These are phyloP conservation scores for Amazona vittata DNA, from an alignment of 2,113 vertebrate species.

Conservation along the genomic window DNA sequence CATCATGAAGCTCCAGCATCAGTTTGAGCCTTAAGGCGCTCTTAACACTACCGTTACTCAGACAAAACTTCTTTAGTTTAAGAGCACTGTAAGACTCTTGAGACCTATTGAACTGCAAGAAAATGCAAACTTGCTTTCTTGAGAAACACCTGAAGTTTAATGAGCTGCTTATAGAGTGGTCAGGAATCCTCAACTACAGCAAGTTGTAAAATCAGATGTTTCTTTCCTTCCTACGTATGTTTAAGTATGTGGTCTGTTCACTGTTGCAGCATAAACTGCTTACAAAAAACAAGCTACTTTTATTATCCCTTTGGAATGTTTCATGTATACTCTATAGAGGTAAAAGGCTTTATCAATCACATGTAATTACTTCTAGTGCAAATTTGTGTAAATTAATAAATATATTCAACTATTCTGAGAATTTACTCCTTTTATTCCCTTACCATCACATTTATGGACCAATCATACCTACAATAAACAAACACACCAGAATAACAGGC, in stretches of 20 bases:
- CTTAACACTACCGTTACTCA: background rate
- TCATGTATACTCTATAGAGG: background rate
- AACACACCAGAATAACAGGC: background rate
- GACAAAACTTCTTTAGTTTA: background rate
- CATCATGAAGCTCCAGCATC: background rate
- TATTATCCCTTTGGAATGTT: background rate
- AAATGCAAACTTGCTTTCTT: background rate
- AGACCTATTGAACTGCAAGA: background rate
- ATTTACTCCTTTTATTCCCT: background rate
- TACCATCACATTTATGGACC: background rate
- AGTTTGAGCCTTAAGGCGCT: background rate
- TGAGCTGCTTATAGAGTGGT: background rate
- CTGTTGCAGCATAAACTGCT: background rate
- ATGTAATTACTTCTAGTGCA: background rate
- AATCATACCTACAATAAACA: background rate
- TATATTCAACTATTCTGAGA: background rate
- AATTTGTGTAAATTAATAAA: background rate
- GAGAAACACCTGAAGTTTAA: slow-evolving; percentile 7
- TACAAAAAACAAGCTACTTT: background rate
- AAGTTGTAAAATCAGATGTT: slow-evolving; percentile 2
- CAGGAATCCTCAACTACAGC: background rate
- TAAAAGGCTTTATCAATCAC: slow-evolving; percentile 13
- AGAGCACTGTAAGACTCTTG: background rate
- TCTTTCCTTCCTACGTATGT: background rate
- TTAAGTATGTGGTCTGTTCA: background rate